Base-by-base conservation (phyloP, 2,797 vertebrate species). In the Myotis pilosus region DNA sequence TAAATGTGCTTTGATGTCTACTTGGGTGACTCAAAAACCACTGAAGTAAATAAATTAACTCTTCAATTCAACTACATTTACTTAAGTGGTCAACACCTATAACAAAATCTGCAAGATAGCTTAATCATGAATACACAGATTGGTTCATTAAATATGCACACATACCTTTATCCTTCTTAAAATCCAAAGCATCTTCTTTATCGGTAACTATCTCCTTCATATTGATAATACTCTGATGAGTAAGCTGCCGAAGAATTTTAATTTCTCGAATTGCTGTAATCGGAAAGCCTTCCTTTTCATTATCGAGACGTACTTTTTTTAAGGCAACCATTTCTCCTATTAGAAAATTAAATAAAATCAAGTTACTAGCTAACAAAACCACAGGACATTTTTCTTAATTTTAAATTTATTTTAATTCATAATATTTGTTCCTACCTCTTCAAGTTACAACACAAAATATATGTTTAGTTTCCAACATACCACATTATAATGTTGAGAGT, bases 141-240 rank as follows among this genome's bases (percentile, higher is more conserved):
- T 84, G 44, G 23, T 41, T 69, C 76, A 41, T 78, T 38, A 47
- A 79, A 89, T 82, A 69, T 57, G 47, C 0, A 6, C 8, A 89
- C 94, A 80, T 96, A 99, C 98, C 98, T 98, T 99, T 99, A 96
- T 99, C 98, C 91, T 99, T 99, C 97, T 99, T 99, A 96, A 99
- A 99, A 96, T 99, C 98, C 96, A 99, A 98, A 96, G 98, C 98
- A 97, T 99, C 98, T 97, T 99, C 98, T 95, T 99, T 99, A 97
- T 99, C 98, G 0, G 98, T 99, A 92, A 99, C 98, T 94, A 99
- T 99, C 97, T 99, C 98, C 97, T 99, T 99, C 98, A 99, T 99
- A 96, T 99, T 99, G 96, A 99, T 99, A 97, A 99, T 99, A 95
- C 98, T 99, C 96, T 98, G 98, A 79, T 99, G 98, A 95, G 98